Conservation (phyloP, 1,140 invertebrate genomes). For the Drosophila truncata region DNA sequence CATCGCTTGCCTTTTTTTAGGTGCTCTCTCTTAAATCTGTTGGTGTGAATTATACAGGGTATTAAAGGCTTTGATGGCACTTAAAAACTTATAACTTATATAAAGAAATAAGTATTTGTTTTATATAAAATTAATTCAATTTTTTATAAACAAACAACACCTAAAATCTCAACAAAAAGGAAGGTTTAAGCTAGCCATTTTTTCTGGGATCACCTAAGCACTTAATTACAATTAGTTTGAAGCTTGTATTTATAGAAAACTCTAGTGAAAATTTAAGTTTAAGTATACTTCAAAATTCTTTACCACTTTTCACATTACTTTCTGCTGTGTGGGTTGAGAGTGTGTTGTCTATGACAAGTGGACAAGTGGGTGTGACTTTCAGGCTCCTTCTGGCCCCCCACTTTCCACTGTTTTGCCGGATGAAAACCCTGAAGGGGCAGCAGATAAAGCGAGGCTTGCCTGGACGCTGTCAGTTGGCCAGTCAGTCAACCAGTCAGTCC, state of each 20-base stretch:
- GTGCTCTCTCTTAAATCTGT: slow-evolving; percentile 32
- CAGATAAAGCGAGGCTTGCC: slow-evolving; percentile 66
- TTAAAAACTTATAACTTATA: too few relatives aligned
- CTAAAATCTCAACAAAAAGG: background rate
- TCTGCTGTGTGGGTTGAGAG: slow-evolving; percentile 1
- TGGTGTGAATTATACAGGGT: slow-evolving; percentile 12
- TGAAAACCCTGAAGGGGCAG: slow-evolving; percentile 49
- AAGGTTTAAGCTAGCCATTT: background rate
- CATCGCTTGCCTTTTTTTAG: slow-evolving; percentile 31
- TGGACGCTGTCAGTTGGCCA: slow-evolving; percentile 68
- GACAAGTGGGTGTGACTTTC: slow-evolving; percentile 37
- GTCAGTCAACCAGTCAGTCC: slow-evolving; percentile 43
- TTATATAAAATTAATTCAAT: background rate
- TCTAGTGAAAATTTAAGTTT: too few relatives aligned
- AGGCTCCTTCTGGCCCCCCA: background rate
- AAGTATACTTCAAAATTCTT: background rate
- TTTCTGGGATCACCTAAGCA: background rate
- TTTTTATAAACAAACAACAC: background rate
- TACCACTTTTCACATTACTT: background rate
- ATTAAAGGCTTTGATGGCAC: background rate
- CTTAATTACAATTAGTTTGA: background rate
- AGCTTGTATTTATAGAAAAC: background rate
- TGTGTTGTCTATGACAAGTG: slow-evolving; percentile 73
- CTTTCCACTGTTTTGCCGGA: slow-evolving; percentile 11
- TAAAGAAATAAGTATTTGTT: too few relatives aligned